phyloP scores from a whole-genome alignment of 2,113 vertebrate genomes.

The Leptodactylus fuscus region DNA sequence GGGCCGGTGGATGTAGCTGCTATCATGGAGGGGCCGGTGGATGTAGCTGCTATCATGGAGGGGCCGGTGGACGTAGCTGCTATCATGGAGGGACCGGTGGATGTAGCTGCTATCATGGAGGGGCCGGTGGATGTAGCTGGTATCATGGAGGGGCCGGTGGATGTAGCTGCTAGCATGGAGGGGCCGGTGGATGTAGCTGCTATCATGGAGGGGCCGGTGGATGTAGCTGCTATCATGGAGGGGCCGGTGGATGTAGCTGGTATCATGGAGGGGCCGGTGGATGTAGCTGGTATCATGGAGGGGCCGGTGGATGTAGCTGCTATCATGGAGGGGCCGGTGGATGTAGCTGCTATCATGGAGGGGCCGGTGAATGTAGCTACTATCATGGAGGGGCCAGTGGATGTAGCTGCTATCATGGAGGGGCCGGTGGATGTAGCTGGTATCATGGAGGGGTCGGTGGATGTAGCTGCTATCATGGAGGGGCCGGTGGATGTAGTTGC shows the following conservation, averaged over 20 bases:
- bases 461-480: background rate
- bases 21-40: background rate
- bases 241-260: background rate
- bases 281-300: background rate
- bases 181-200: background rate
- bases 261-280: background rate
- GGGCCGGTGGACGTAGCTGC: background rate
- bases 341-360: background rate
- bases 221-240: background rate
- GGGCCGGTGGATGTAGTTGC: background rate
- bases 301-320: background rate
- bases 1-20: background rate
- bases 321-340: background rate
- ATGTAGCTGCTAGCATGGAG: background rate
- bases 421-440: background rate
- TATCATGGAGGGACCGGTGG: background rate
- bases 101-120: background rate
- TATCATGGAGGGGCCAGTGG: background rate
- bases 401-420: background rate
- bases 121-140: background rate
- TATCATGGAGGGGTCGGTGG: background rate
- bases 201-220: background rate
- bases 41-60: background rate
- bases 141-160: background rate
- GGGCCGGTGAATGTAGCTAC: background rate